Evolutionary conservation across 1,140 invertebrate species (phyloP), one percentile per base, ranked within the genome.

Genomic region (Rhyacophila brunnea): DNA sequence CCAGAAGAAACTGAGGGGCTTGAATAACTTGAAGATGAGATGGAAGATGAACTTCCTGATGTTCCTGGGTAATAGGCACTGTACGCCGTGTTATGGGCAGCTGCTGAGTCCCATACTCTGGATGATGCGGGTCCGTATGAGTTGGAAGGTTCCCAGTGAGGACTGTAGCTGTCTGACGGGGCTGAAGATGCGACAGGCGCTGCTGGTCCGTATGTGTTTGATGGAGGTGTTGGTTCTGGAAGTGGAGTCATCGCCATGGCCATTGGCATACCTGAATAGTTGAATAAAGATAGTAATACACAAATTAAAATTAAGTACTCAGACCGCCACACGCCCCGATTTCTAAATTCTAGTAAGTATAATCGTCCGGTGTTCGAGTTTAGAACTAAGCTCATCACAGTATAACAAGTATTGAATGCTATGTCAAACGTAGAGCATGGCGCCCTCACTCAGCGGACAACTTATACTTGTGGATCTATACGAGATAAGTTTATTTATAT

Each of bases 31-130:
- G 80, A 78, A 34, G 79, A 81, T 34, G 76, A 75, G 59, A 81
- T 80, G 0, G 78, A 79, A 15, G 74, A 71, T 0, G 79, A 78
- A 1, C 79, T 77, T 0, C 78, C 73, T 3, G 75, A 81, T 53
- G 82, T 83, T 67, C 82, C 80, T 45, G 86, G 84, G 61, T 88
- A 85, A 71, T 91, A 91, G 2, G 86, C 87, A 67, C 82, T 91
- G 73, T 92, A 92, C 38, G 89, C 90, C 36, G 90, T 73, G 64
- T 85, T 87, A 64, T 89, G 87, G 0, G 80, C 71, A 40, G 72
- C 73, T 15, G 66, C 53, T 1, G 84, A 80, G 60, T 86, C 85
- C 88, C 88, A 90, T 1, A 87, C 82, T 64, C 89, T 80, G 10
- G 88, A 81, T 28, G 23, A 28, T 71, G 90, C 91, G 1, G 88